phyloP scores from a whole-genome alignment of 2,888 invertebrate genomes.

The Agriopis leucophaearia region DNA sequence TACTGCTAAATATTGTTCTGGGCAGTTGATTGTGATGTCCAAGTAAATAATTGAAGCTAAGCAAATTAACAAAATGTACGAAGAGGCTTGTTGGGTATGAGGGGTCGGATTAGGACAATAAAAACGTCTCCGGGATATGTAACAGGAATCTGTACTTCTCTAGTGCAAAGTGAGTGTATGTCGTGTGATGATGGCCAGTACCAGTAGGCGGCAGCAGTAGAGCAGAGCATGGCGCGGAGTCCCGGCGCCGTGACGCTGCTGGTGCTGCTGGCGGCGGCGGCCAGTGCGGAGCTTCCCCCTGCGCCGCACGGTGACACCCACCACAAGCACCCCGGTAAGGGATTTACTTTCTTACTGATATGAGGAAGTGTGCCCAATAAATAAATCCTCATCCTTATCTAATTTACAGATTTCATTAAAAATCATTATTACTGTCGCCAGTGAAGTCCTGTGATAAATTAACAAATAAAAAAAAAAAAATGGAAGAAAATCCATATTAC shows the following conservation, averaged over 20 bases:
- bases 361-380: background rate
- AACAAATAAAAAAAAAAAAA: too few species aligned
- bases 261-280: slow-evolving; percentile 42
- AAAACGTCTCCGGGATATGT: background rate
- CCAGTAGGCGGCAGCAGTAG: background rate
- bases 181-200: slow-evolving; percentile 3
- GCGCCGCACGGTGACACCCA: background rate
- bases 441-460: too few species aligned
- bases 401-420: too few species aligned
- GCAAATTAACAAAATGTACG: background rate
- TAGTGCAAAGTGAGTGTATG: background rate
- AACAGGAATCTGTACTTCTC: background rate
- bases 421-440: too few species aligned
- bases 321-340: background rate
- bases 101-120: background rate
- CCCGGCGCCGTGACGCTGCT: slow-evolving; percentile 5
- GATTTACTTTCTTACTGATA: background rate
- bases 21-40: too few species aligned
- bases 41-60: too few species aligned
- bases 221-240: background rate
- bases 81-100: background rate
- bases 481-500: too few species aligned
- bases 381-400: background rate
- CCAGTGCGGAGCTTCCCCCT: slow-evolving; percentile 36
- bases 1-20: too few species aligned